Conservation (phyloP, 2,888 invertebrate species). For the Fissipunctia ypsillon region DNA sequence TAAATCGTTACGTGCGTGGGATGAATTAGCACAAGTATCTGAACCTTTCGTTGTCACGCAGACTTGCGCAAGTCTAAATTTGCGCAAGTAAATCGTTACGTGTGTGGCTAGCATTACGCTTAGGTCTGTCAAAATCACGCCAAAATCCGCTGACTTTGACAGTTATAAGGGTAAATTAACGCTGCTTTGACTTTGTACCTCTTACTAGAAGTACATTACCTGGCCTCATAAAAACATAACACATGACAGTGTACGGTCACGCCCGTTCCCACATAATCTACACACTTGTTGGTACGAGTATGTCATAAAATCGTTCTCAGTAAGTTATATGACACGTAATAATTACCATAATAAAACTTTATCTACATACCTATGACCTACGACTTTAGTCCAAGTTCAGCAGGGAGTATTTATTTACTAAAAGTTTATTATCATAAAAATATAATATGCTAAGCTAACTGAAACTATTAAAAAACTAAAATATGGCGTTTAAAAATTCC, state of each 20-base stretch:
- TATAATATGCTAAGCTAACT: no score
- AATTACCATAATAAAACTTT: background rate
- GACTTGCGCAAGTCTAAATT: no score
- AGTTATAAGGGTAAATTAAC: background rate
- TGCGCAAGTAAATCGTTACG: no score
- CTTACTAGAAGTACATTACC: background rate
- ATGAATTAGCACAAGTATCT: no score
- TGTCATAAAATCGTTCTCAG: constrained; percentile 9
- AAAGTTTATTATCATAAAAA: no score
- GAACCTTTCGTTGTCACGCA: no score
- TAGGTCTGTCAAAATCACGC: background rate
- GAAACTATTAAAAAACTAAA: no score
- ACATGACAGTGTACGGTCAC: background rate
- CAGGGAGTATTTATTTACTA: no score
- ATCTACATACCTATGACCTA: background rate
- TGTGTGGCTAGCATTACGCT: no score
- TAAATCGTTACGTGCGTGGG: no score
- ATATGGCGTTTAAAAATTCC: no score
- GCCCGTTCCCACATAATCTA: background rate
- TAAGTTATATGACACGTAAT: background rate
- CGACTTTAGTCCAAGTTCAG: background rate
- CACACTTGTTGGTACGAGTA: background rate
- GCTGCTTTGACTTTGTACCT: background rate
- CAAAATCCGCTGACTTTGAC: background rate
- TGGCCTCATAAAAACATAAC: background rate